phyloP scores from a whole-genome alignment of 2,888 invertebrate species.

The Leptura quadrifasciata region DNA sequence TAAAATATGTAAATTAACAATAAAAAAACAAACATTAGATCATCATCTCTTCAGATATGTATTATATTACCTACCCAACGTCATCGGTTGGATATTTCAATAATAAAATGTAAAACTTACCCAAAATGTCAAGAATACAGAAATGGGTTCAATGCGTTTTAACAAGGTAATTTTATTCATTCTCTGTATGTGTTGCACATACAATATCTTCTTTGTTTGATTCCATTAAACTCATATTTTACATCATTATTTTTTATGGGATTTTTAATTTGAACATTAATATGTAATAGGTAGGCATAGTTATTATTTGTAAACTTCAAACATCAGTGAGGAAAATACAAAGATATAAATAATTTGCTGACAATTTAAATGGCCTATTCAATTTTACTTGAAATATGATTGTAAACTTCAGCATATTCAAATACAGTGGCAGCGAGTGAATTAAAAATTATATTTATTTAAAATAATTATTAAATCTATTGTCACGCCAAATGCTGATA shows the following conservation, averaged over 20 bases:
- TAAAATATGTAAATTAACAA: constrained; percentile 7
- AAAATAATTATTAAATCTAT: too few species aligned
- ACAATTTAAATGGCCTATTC: not conserved
- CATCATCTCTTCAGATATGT: constrained; percentile 11
- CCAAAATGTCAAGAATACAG: constrained; percentile 53
- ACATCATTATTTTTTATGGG: not conserved
- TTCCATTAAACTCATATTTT: not conserved
- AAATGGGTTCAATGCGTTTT: constrained; percentile 43
- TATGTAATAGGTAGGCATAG: too few species aligned
- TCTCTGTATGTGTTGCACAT: not conserved
- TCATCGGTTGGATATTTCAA: not conserved
- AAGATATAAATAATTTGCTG: not conserved
- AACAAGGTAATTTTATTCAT: constrained; percentile 14
- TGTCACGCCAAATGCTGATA: too few species aligned
- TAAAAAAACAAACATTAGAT: constrained; percentile 14
- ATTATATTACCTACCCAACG: not conserved
- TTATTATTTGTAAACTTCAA: not conserved
- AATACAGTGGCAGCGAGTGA: not conserved
- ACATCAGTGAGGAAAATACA: not conserved
- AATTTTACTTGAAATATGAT: not conserved
- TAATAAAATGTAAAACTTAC: constrained; percentile 1
- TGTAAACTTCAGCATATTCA: not conserved
- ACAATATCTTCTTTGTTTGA: not conserved
- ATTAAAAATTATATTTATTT: too few species aligned
- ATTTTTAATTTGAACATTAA: not conserved